Evolutionary conservation across 2,888 invertebrate genomes (phyloP).

Genomic region (Acrocyrtus sp.): DNA sequence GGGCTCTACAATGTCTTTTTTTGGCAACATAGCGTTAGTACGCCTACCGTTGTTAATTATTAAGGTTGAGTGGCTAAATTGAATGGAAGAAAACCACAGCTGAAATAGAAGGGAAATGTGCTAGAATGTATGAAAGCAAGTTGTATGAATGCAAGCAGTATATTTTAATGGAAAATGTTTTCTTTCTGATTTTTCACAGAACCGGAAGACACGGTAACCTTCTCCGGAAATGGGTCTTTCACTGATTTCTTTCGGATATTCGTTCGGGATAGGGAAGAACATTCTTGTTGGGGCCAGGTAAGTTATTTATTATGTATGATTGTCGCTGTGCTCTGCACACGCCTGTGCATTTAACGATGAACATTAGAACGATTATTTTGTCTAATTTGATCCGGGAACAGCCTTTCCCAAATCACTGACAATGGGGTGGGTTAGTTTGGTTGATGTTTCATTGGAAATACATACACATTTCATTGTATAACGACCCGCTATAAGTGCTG

Average conservation of each 20-base stretch:
- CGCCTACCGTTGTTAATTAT: too few species aligned
- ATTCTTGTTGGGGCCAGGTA: slow-evolving; percentile 62
- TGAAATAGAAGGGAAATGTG: too few species aligned
- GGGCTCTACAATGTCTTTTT: too few species aligned
- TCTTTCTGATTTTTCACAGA: slow-evolving; percentile 56
- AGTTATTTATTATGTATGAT: too few species aligned
- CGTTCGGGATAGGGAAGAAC: slow-evolving; percentile 62
- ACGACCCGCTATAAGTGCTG: too few species aligned
- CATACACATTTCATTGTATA: too few species aligned
- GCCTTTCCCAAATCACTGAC: slow-evolving; percentile 10
- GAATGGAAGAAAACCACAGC: too few species aligned
- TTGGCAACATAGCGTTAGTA: too few species aligned
- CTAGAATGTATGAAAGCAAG: neutral
- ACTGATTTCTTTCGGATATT: slow-evolving; percentile 63
- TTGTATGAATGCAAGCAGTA: too few species aligned
- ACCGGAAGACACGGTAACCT: slow-evolving; percentile 61
- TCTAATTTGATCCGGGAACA: slow-evolving; percentile 12
- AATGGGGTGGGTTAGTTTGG: too few species aligned
- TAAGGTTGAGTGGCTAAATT: too few species aligned
- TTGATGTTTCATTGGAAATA: too few species aligned
- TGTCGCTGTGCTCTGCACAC: neutral
- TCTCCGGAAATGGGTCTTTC: slow-evolving; percentile 62
- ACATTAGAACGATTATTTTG: slow-evolving; percentile 36
- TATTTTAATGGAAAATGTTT: slow-evolving; percentile 32
- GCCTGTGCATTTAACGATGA: slow-evolving; percentile 8